Percentiles rank a stretch among this genome's conserved stretches.
phyloP scores from a whole-genome alignment of 2,113 vertebrate genomes.

The Gyps fulvus region DNA sequence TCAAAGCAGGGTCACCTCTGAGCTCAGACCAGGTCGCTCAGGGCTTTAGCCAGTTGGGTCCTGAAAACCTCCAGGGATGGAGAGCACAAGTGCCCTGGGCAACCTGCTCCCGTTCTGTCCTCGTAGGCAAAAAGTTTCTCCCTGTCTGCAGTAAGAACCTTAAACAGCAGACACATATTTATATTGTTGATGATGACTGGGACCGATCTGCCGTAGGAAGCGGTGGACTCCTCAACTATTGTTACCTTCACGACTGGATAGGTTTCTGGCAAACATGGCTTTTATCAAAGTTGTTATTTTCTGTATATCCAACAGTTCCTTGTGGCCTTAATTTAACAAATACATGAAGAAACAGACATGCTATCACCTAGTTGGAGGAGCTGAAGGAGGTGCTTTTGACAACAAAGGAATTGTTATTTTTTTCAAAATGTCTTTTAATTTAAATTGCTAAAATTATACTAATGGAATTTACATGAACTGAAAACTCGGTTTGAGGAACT shows the following conservation, averaged over 20 bases:
- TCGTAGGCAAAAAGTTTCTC: background rate
- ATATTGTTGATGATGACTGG: background rate
- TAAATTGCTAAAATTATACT: background rate
- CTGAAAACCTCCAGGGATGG: background rate
- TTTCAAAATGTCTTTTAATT: background rate
- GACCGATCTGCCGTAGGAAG: background rate
- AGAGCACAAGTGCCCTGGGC: background rate
- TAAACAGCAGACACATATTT: background rate
- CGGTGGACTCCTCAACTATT: background rate
- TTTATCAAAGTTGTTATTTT: background rate
- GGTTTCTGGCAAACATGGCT: background rate
- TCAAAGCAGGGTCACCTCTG: background rate
- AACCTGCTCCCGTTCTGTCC: background rate
- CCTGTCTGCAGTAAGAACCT: background rate
- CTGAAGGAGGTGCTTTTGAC: background rate
- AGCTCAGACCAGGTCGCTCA: background rate
- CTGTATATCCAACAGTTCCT: background rate
- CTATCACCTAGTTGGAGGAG: background rate
- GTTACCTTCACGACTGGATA: background rate
- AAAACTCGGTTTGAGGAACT: background rate
- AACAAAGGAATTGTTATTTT: background rate
- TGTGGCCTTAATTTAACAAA: background rate
- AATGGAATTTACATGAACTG: background rate
- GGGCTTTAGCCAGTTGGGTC: background rate
- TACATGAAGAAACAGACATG: background rate